phyloP scores from a whole-genome alignment of 2,113 vertebrate species.

The Ptychochromis oligacanthus region DNA sequence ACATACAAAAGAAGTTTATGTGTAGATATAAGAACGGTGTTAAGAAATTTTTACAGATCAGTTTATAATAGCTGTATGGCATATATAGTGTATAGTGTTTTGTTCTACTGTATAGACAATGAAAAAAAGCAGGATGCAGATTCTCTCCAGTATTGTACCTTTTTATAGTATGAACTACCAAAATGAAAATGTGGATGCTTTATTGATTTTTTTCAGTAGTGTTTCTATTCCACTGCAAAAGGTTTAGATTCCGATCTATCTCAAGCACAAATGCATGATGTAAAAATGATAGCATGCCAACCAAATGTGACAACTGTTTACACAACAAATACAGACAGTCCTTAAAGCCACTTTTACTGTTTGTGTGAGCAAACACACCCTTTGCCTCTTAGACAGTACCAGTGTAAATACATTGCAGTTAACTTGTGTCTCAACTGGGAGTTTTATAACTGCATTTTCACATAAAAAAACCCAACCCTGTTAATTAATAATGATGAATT shows the following conservation, averaged over 20 bases:
- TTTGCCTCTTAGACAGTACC: conserved; percentile 76
- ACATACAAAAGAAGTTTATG: background rate
- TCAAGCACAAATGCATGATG: conserved; percentile 18
- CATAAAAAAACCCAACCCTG: background rate
- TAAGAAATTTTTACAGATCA: background rate
- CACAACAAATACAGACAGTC: conserved; percentile 79
- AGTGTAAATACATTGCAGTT: conserved; percentile 25
- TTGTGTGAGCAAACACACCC: conserved; percentile 79
- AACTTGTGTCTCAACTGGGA: conserved; percentile 4
- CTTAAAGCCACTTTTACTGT: conserved; percentile 80
- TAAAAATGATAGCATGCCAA: conserved; percentile 53
- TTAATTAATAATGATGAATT: background rate
- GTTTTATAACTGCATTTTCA: background rate
- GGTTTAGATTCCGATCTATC: background rate
- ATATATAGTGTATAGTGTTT: background rate
- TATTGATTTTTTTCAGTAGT: background rate
- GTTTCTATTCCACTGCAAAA: background rate
- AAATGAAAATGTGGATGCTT: background rate
- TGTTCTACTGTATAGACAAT: background rate
- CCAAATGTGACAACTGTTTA: conserved; percentile 72
- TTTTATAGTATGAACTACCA: background rate
- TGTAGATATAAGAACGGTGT: background rate
- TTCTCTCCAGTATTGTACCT: background rate
- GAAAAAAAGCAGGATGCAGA: background rate
- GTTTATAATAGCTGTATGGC: background rate